These are phyloP conservation scores for Scartelaos histophorus DNA, from an alignment of 2,113 vertebrate genomes.

Conservation along the genomic window DNA sequence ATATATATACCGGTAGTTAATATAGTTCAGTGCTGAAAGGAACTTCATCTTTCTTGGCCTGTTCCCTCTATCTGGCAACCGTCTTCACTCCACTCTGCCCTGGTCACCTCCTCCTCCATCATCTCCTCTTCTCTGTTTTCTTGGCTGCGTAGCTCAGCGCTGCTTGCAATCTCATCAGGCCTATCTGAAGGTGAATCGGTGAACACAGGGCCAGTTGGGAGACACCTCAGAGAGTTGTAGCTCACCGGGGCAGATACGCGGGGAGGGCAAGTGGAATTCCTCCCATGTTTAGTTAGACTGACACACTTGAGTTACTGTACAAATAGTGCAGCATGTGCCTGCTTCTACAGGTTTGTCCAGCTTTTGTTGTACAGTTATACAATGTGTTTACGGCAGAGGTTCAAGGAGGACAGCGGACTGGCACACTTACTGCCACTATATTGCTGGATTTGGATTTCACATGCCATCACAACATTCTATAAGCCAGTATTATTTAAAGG, in stretches of 20 bases:
- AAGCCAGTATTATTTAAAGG: no score
- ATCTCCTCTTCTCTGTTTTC: slow-evolving; percentile 19
- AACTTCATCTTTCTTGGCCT: no score
- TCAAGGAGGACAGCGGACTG: not conserved
- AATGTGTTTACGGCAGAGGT: not conserved
- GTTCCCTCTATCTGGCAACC: slow-evolving; percentile 4
- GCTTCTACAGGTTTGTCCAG: slow-evolving; percentile 5
- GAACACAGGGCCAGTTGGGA: slow-evolving; percentile 15
- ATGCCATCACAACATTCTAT: no score
- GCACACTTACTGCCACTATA: not conserved
- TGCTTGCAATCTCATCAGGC: slow-evolving; percentile 51
- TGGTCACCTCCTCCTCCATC: not conserved
- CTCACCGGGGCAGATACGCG: slow-evolving; percentile 6
- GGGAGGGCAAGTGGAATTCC: slow-evolving; percentile 38
- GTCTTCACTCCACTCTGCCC: slow-evolving; percentile 9
- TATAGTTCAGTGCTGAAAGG: no score
- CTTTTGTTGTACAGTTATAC: not conserved
- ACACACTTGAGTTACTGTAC: slow-evolving; percentile 14
- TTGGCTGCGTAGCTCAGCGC: slow-evolving; percentile 30
- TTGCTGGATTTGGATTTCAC: no score
- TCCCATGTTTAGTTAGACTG: slow-evolving; percentile 42
- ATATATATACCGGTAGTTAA: no score
- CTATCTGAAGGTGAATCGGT: slow-evolving; percentile 45
- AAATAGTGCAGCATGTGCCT: not conserved
- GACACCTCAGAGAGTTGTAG: slow-evolving; percentile 49